phyloP scores from a whole-genome alignment of 2,113 vertebrate genomes.

The Gobio gobio region DNA sequence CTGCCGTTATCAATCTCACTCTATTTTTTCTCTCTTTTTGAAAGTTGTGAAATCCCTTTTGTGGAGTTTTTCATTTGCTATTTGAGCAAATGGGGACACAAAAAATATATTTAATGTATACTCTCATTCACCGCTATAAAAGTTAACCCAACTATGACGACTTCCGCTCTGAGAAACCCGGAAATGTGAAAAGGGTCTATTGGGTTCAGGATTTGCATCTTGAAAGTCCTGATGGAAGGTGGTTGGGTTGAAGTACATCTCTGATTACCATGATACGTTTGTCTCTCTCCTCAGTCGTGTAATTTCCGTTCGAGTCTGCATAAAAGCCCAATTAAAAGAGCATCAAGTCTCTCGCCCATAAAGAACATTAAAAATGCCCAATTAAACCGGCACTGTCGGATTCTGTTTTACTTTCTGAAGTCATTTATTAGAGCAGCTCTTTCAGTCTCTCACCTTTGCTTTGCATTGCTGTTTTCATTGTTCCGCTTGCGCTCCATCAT shows the following conservation, averaged over 20 bases:
- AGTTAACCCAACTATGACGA: too few relatives aligned
- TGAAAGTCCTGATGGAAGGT: not conserved
- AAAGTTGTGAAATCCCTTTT: too few relatives aligned
- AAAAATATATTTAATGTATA: too few relatives aligned
- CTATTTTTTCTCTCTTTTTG: too few relatives aligned
- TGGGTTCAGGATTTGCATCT: not conserved
- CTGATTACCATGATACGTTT: not conserved
- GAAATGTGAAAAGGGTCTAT: too few relatives aligned
- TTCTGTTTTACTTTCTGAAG: not conserved
- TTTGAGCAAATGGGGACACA: too few relatives aligned
- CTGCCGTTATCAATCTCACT: too few relatives aligned
- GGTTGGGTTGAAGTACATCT: not conserved
- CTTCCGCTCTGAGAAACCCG: too few relatives aligned
- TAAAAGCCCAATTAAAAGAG: slow-evolving; percentile 21
- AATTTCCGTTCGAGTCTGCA: slow-evolving; percentile 6
- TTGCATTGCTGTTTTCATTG: not conserved
- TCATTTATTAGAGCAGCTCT: slow-evolving; percentile 35
- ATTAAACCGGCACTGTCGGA: slow-evolving; percentile 7
- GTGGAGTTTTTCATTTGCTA: too few relatives aligned
- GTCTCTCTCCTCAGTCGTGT: slow-evolving; percentile 4
- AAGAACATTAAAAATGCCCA: slow-evolving; percentile 27
- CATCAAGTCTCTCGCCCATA: slow-evolving; percentile 33
- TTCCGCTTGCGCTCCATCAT: not conserved
- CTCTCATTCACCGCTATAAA: too few relatives aligned
- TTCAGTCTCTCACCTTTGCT: slow-evolving; percentile 15